Conservation (phyloP, 2,888 invertebrate species). For the Dasysyrphus albostriatus region DNA sequence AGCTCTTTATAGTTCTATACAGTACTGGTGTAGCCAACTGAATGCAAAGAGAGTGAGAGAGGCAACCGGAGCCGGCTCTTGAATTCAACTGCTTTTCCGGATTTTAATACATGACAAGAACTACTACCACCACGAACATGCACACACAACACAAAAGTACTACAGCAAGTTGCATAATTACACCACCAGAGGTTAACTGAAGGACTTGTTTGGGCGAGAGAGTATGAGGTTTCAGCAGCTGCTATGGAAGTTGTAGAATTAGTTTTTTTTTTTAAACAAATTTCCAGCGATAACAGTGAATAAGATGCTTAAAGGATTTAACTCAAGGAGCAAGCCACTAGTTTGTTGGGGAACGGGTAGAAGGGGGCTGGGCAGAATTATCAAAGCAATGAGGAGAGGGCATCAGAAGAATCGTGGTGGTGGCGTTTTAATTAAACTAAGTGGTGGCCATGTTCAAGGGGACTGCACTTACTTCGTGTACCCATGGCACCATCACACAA, state of each 20-base stretch:
- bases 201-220: conserved; percentile 48
- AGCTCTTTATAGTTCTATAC: conserved; percentile 28
- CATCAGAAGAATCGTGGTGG: conserved; percentile 46
- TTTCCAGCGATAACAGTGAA: conserved; percentile 71
- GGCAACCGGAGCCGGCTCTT: conserved; percentile 24
- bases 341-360: neutral
- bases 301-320: conserved; percentile 74
- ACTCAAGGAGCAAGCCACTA: conserved; percentile 49
- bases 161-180: conserved; percentile 73
- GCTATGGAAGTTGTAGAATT: conserved; percentile 26
- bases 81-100: conserved; percentile 72
- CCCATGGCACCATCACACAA: conserved; percentile 39
- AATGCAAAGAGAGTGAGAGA: conserved; percentile 6
- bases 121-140: conserved; percentile 35
- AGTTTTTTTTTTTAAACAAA: conserved; percentile 35
- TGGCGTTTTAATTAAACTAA: conserved; percentile 75
- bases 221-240: conserved; percentile 35
- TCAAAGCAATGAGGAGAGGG: conserved; percentile 5
- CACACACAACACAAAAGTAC: conserved; percentile 52
- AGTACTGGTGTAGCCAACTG: conserved; percentile 9
- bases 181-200: conserved; percentile 73
- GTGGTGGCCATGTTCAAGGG: conserved; percentile 73
- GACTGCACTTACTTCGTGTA: conserved; percentile 54
- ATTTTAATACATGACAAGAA: conserved; percentile 72
- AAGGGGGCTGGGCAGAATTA: neutral